Evolutionary conservation across 2,888 invertebrate genomes (phyloP), one percentile per base, ranked within the genome.

Genomic region (Scaptomyza parva): DNA sequence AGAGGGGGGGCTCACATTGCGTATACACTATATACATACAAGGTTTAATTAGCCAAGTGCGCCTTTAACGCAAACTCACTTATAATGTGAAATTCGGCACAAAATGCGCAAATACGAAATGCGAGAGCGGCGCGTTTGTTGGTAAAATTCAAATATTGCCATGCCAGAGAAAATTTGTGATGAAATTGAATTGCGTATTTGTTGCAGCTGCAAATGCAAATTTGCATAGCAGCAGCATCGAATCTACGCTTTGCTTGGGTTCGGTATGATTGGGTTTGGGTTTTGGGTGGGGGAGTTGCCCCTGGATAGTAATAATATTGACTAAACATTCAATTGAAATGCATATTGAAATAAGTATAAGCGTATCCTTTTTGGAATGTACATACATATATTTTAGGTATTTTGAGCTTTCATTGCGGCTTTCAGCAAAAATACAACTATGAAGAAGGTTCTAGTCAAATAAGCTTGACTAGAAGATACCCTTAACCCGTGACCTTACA

Each of bases 11-110:
- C 30, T 58, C 74, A 35, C 58, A 59, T 72, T 73, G 63, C 51
- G 47, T 45, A 17, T 30, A 20, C 8, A 28, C 9, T 28, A 28
- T 9, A n/a, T 11, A 33, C 24, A 43, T 30, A n/a, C n/a, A 28
- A 51, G 52, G 58, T 75, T 66, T 73, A 73, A 73, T 73, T 73
- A 73, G 75, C 61, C 70, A 72, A 71, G 55, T 67, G 52, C 18
- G 52, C 17, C 51, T 20, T 30, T 50, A 26, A 11, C 35, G 41
- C 22, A 17, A 26, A 11, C 35, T 47, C 22, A 17, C 7, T 30
- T 28, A 30, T 35, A 51, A 43, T 53, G 52, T 24, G 43, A 33
- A 17, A 54, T 6, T n/a, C 8, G 20, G n/a, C 20, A 5, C 17
- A 20, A 18, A 20, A 18, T 12, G 24, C 53, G 17, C 35, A 58